Base-by-base conservation (phyloP, 1,140 invertebrate species). In the Globodera rostochiensis region DNA sequence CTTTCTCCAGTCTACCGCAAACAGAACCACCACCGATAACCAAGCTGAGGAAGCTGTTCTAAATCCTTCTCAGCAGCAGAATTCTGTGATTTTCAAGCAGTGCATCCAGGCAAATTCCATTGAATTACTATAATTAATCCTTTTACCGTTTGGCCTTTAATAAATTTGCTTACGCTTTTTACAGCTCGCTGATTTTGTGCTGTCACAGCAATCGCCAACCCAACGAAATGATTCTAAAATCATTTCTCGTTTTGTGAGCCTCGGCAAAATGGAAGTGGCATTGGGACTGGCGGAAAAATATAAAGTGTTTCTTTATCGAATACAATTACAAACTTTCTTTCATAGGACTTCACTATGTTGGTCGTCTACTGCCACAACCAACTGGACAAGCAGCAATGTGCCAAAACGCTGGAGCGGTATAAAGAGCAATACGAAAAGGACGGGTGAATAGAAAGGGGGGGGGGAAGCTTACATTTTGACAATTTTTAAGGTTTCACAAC, bases 191-290 rank as follows among this genome's bases (percentile, higher is more conserved):
- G 64, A 73, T n/a, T 74, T 83, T 60, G 83, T 83, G 60, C 69
- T 84, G 45, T 69, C 66, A 7, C 81, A 84, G 74, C 83, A 83
- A 47, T 74, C 83, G 60, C 57, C n/a, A 19, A 45, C 66, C 6
- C 83, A 84, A 49, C 73, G 82, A 15, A 84, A 84, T 81, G 60
- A 84, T n/a, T 83, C 83, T 47, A 36, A 84, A 46, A 83, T 83
- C 70, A 83, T 83, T 53, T 45, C 83, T 7, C 60, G 81, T 21
- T 84, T 83, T 67, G 76, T 75, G 15, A 53, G 8, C 9, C 75
- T 82, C n/a, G 83, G 84, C 19, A 60, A 80, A 76, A 45, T 21
- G 46, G 53, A 50, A 19, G 50, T 74, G 45, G 83, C 84, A 36
- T 8, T 85, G 45, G 49, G 84, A 9, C 74, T 84, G 74, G 83